Evolutionary conservation across 2,113 vertebrate genomes (phyloP), one percentile per base, ranked within the genome.

Genomic region (Paramisgurnus dabryanus): DNA sequence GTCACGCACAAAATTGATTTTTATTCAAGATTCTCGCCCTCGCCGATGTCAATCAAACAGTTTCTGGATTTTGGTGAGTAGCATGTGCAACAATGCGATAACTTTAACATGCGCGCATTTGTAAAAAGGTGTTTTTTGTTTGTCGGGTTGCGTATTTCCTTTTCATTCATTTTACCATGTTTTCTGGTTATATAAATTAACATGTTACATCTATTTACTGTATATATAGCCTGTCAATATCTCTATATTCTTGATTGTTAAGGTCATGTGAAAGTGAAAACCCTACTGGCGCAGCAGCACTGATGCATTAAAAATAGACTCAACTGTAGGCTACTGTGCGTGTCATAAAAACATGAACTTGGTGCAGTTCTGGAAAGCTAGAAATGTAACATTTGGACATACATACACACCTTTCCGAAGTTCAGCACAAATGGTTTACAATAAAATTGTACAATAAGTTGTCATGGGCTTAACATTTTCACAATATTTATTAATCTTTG

Each of bases 61-160:
- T 93, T 93, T 80, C 66, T 93, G 88, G 92, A 93, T 88, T 93
- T 93, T 66, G 92, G 92, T 93, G 78, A 92, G 92, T 91, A 84
- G 18, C 6, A 10, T 45, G 27, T 17, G 2, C n/a, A 45, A 67
- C 50, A 15, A 3, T 17, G 11, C 10, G 13, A 12, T 15, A 18
- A 43, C 53, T 1, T 3, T 4, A 13, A 7, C 13, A 5, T 0
- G 18, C 27, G 11, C 13, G 15, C 6, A 6, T 57, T 68, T 43
- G 41, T 7, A 47, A 47, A 47, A 7, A 22, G 41, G 0, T n/a
- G 11, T 50, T 49, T 34, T 10, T 68, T 47, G 45, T 17, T 22
- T 57, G 15, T 71, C 34, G 6, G 17, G 15, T 11, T 12, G 4
- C 18, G 9, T 9, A 53, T 40, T n/a, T 27, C 4, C 0, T 50